Conservation (phyloP, 2,888 invertebrate species). For the Idaea aversata region DNA sequence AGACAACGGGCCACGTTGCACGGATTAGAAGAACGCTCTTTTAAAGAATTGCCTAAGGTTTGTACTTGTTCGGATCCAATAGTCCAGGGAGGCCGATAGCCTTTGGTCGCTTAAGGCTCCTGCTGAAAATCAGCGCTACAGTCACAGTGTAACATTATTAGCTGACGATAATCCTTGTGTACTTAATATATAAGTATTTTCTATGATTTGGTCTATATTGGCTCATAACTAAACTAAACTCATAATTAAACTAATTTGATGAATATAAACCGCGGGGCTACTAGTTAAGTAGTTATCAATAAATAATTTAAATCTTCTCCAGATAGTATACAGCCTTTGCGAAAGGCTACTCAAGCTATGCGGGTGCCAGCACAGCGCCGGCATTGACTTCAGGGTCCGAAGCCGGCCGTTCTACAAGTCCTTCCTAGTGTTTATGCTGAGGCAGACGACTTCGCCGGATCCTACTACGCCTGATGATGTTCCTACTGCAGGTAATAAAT, state of each 20-base stretch:
- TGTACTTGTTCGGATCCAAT: not conserved
- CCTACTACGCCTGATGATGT: slow-evolving; percentile 55
- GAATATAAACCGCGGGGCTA: no score
- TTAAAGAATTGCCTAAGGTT: slow-evolving; percentile 90
- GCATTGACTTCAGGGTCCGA: slow-evolving; percentile 74
- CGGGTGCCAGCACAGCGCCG: slow-evolving; percentile 80
- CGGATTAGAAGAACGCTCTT: slow-evolving; percentile 87
- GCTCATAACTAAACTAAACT: no score
- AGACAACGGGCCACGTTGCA: slow-evolving; percentile 87
- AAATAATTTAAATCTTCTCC: slow-evolving; percentile 16
- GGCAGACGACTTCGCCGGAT: slow-evolving; percentile 53
- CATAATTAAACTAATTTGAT: no score
- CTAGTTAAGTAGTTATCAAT: not conserved
- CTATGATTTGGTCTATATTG: no score
- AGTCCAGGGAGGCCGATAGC: no score
- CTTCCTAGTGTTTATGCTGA: slow-evolving; percentile 74
- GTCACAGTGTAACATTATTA: no score
- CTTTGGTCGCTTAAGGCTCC: no score
- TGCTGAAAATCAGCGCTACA: no score
- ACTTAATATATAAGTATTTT: no score
- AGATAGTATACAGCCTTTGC: slow-evolving; percentile 89
- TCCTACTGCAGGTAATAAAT: slow-evolving; percentile 32
- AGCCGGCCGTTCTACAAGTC: slow-evolving; percentile 81
- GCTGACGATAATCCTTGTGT: no score
- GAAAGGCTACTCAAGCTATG: slow-evolving; percentile 87